These are phyloP conservation scores for Conomelus anceps DNA, from an alignment of 2,888 invertebrate genomes.

Conservation along the genomic window DNA sequence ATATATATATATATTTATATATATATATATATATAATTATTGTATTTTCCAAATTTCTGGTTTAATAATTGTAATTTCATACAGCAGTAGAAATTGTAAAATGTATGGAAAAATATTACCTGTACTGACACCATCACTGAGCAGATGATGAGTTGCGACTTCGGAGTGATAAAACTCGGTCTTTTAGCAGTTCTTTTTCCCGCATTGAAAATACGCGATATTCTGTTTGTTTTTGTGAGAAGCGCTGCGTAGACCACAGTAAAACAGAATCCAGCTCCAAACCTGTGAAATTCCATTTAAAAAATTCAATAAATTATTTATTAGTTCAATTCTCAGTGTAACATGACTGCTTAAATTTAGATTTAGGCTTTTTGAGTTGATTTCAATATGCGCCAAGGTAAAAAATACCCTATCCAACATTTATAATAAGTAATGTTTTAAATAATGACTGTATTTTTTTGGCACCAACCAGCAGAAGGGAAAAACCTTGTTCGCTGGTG, in stretches of 20 bases:
- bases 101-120: constrained; percentile 46
- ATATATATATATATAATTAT: background rate
- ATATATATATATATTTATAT: background rate
- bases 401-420: too few relatives aligned
- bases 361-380: too few relatives aligned
- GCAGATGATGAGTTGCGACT: constrained; percentile 85
- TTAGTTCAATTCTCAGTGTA: too few relatives aligned
- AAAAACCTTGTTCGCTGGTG: too few relatives aligned
- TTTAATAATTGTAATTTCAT: too few relatives aligned
- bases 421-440: too few relatives aligned
- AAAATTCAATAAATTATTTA: background rate
- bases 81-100: too few relatives aligned
- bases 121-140: constrained; percentile 80
- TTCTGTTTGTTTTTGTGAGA: constrained; percentile 94
- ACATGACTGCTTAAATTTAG: too few relatives aligned
- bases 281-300: constrained; percentile 51
- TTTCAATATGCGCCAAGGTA: too few relatives aligned
- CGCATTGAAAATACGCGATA: constrained; percentile 94
- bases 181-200: constrained; percentile 90
- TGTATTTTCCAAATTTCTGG: too few relatives aligned
- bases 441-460: too few relatives aligned
- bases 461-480: too few relatives aligned
- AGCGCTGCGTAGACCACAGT: constrained; percentile 95
- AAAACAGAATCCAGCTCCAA: constrained; percentile 91
- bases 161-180: constrained; percentile 87